Evolutionary conservation across 2,113 vertebrate species (phyloP), one percentile per base, ranked within the genome.

Genomic region (Neoarius graeffei): DNA sequence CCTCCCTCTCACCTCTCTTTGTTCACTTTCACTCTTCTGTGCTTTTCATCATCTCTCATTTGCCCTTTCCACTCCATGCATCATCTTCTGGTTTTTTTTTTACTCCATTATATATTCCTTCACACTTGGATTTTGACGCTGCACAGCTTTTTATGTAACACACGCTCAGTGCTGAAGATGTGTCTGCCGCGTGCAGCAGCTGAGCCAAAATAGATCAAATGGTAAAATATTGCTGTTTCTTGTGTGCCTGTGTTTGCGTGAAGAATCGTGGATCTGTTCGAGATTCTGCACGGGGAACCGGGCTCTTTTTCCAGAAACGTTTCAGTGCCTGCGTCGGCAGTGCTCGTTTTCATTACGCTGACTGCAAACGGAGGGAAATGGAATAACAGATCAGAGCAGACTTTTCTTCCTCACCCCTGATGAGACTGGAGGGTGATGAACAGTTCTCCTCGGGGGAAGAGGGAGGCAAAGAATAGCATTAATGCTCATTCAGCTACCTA

Each of bases 181-280:
- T 11, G 19, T 74, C 5, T 10, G 15, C 84, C 6, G 30, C 3
- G 7, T 9, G 56, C 56, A 48, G 56, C 35, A 48, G 54, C 56
- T n/a, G 8, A 76, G 30, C 84, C 25, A n/a, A 76, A 85, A 74
- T 60, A 85, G 69, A 85, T 85, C 69, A 85, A 85, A 74, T 60
- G 57, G 35, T 76, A 25, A 60, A 76, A 76, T 60, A 74, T 76
- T 76, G 83, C 67, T 57, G 56, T 85, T 59, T 62, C 83, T 23
- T 85, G 56, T 56, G 52, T 30, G 50, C 54, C 7, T 7, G 66
- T 35, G 50, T 60, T 54, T 57, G 25, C 3, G 35, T 60, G 56
- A 85, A 30, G 69, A 74, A 48, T 9, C 83, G 5, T 56, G 52
- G 52, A 30, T 85, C 60, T 57, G 67, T 71, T 54, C 27, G 52